These are phyloP conservation scores for Diploscapter pachys DNA, from an alignment of 1,140 invertebrate genomes.

Conservation along the genomic window DNA sequence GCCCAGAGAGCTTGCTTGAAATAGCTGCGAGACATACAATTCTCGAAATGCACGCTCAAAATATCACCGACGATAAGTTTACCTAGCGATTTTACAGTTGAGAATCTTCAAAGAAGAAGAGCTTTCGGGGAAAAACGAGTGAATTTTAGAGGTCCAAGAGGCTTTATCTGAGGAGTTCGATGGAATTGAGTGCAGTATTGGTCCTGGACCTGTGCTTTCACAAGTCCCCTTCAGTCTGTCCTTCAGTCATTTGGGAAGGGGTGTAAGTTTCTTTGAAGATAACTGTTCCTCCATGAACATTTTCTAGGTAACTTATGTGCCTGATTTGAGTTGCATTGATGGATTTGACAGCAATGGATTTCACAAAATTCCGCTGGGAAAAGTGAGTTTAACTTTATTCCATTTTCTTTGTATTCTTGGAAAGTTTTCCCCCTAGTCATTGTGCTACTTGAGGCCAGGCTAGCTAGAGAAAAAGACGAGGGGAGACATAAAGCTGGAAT, in stretches of 20 bases:
- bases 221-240: constrained; percentile 21
- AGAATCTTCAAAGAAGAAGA: background rate
- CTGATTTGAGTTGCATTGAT: constrained; percentile 8
- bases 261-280: constrained; percentile 2
- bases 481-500: background rate
- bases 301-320: background rate
- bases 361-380: background rate
- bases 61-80: no score
- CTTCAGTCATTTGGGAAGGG: constrained; percentile 22
- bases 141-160: constrained; percentile 30
- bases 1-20: no score
- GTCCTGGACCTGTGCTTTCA: constrained; percentile 22
- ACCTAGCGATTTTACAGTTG: no score
- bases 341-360: background rate
- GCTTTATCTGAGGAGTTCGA: constrained; percentile 25
- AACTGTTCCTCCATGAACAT: no score
- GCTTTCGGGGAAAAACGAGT: background rate
- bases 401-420: no score
- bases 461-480: background rate
- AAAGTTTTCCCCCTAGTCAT: no score
- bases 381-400: background rate
- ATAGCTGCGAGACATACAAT: no score
- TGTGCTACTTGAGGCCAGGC: no score
- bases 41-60: no score
- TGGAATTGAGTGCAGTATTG: constrained; percentile 26